Conservation (phyloP, 2,888 invertebrate genomes). For the Steinernema scapterisci region DNA sequence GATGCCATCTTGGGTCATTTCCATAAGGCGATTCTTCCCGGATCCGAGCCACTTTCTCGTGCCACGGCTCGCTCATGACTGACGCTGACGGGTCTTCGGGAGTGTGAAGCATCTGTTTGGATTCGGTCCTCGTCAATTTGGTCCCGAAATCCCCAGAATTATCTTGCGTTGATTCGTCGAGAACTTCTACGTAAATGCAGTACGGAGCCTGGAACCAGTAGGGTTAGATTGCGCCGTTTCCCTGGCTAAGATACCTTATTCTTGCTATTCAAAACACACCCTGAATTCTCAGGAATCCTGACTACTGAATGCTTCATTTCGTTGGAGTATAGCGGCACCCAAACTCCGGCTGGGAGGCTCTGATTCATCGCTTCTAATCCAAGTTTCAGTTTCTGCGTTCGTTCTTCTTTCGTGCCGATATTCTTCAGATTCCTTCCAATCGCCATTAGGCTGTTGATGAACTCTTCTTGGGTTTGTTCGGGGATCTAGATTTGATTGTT, state of each 20-base stretch:
- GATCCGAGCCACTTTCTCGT: conserved; percentile 70
- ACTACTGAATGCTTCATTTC: conserved; percentile 85
- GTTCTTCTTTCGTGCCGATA: conserved; percentile 84
- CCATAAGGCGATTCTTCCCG: conserved; percentile 91
- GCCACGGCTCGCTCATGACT: conserved; percentile 89
- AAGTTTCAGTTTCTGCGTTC: conserved; percentile 71
- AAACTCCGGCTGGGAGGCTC: conserved; percentile 95
- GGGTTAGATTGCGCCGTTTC: not conserved
- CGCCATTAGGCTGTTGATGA: conserved; percentile 81
- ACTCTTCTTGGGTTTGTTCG: conserved; percentile 78
- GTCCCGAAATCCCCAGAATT: conserved; percentile 19
- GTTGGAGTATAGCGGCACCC: conserved; percentile 85
- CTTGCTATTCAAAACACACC: conserved; percentile 96
- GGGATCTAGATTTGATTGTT: not conserved
- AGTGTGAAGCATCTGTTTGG: conserved; percentile 79
- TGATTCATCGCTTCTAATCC: conserved; percentile 90
- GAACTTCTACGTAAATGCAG: conserved; percentile 93
- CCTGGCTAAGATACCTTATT: conserved; percentile 76
- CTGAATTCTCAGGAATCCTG: conserved; percentile 92
- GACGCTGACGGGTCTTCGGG: conserved; percentile 98
- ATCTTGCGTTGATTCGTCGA: conserved; percentile 70
- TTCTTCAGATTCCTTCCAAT: conserved; percentile 82
- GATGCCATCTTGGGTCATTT: conserved; percentile 75
- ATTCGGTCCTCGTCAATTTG: conserved; percentile 22
- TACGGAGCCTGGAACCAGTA: conserved; percentile 81